Percentiles rank a stretch among this genome's conserved stretches.
Conservation (phyloP, 1,140 invertebrate species). For the Pogonomyrmex californicus region DNA sequence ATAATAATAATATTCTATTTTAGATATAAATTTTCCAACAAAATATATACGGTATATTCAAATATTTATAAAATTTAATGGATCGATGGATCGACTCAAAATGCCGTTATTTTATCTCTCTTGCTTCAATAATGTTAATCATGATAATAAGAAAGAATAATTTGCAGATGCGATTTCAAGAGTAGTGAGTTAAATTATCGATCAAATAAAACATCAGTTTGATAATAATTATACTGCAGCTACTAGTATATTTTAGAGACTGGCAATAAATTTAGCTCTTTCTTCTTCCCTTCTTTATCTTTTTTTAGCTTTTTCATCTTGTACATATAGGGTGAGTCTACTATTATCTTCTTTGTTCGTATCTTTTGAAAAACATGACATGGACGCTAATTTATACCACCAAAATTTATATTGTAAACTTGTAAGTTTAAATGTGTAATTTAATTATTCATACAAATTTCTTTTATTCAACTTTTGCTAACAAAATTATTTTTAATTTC, state of each 20-base stretch:
- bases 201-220: conserved; percentile 56
- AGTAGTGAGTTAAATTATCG: conserved; percentile 43
- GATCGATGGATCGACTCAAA: not conserved
- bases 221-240: conserved; percentile 75
- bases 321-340: conserved; percentile 46
- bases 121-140: conserved; percentile 10
- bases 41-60: not conserved
- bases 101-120: not conserved
- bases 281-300: conserved; percentile 36
- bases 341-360: not conserved
- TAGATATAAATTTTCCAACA: not conserved
- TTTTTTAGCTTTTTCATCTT: not conserved
- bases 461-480: not conserved
- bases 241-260: conserved; percentile 63
- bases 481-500: not conserved
- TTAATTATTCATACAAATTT: not conserved
- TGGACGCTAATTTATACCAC: not conserved
- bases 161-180: conserved; percentile 25
- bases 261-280: conserved; percentile 71
- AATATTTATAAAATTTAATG: not conserved
- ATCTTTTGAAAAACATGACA: not conserved
- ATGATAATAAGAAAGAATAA: not conserved
- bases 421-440: not conserved
- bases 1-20: not conserved
- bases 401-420: not conserved